Evolutionary conservation across 2,797 vertebrate species (phyloP), one percentile per base, ranked within the genome.

Genomic region (Hydrocynus forskahlii): DNA sequence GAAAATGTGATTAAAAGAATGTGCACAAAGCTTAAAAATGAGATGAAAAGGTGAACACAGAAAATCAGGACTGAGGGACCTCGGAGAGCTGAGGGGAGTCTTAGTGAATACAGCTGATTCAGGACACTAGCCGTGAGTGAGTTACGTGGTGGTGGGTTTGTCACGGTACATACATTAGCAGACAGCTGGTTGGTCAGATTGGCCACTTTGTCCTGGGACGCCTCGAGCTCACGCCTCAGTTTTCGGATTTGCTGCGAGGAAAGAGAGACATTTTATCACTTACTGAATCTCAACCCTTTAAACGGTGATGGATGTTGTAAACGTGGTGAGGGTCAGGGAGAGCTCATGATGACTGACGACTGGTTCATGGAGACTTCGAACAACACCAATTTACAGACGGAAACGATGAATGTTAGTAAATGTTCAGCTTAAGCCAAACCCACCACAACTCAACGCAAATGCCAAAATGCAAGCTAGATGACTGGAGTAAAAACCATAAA

Each of bases 171-270:
- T 94, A 99, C 98, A 0, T 99, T 99, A 25, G 97, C 97, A 5
- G 97, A 98, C 7, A 99, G 96, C 90, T 99, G 98, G 84, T 94
- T 95, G 0, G 97, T 99, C 89, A 99, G 88, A 40, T 94, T 96
- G 70, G 98, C 97, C 81, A 99, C 98, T 89, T 99, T 99, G 88
- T 99, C 98, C 90, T 99, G 98, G 0, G 98, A 99, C 0, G 94
- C 95, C 87, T 99, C 98, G 86, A 99, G 93, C 83, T 99, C 98
- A 0, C 96, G 93, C 7, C 97, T 95, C 74, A 99, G 92, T 85
- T 98, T 98, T 84, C 97, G 96, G 87, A 99, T 99, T 97, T 99
- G 98, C 97, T 99, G 85, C 79, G 80, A 23, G 17, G 19, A 59
- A 16, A 83, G 4, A 79, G 19, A 2, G 7, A 63, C 43, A 23